These are phyloP conservation scores for Microctonus aethiopoides DNA, from an alignment of 2,888 invertebrate genomes.

Conservation along the genomic window DNA sequence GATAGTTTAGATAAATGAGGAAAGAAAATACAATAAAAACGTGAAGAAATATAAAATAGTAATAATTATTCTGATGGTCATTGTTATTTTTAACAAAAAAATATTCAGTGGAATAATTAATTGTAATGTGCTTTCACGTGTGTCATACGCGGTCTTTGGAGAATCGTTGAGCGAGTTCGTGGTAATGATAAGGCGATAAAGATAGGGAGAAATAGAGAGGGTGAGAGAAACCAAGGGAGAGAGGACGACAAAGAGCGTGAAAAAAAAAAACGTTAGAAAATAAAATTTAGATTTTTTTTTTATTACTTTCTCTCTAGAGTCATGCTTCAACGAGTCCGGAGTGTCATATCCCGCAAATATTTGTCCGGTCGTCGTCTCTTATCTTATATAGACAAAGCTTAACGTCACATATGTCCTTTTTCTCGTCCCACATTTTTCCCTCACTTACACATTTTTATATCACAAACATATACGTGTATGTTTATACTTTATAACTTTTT, in stretches of 20 bases:
- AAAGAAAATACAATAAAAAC: background rate
- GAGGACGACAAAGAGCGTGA: constrained; percentile 5
- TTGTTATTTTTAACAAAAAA: background rate
- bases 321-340: constrained; percentile 43
- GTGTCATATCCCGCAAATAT: constrained; percentile 57
- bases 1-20: background rate
- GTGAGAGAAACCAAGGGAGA: background rate
- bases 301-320: background rate
- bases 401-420: constrained; percentile 58
- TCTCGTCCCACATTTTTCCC: constrained; percentile 44
- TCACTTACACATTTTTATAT: background rate
- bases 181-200: constrained; percentile 2
- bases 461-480: background rate
- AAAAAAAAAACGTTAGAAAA: constrained; percentile 4
- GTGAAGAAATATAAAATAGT: background rate
- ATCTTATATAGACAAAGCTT: constrained; percentile 59
- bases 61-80: background rate
- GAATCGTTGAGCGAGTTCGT: constrained; percentile 3
- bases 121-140: background rate
- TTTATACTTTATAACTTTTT: constrained; percentile 26
- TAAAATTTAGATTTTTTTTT: constrained; percentile 30
- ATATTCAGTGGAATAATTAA: constrained; percentile 3
- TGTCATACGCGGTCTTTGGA: background rate
- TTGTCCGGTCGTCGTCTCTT: constrained; percentile 46
- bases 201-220: background rate